phyloP scores from a whole-genome alignment of 2,113 vertebrate species.

The Tetrao urogallus region DNA sequence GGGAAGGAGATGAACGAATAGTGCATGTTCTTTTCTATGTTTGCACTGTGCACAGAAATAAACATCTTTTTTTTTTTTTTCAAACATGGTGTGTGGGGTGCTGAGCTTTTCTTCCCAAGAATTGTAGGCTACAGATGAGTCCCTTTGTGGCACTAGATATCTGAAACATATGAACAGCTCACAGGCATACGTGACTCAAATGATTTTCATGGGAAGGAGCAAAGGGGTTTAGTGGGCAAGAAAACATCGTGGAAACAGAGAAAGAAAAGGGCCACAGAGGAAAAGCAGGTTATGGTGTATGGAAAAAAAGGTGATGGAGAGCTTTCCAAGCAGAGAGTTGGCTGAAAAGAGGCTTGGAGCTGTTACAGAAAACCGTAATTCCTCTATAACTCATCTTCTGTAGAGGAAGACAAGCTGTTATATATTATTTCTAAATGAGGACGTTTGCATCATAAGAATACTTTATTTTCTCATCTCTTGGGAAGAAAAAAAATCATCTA shows the following conservation, averaged over 20 bases:
- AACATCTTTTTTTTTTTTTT: not conserved
- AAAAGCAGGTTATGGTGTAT: not conserved
- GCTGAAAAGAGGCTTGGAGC: slow-evolving; percentile 35
- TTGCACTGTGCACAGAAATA: not conserved
- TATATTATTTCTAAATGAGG: slow-evolving; percentile 32
- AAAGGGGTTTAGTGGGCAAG: not conserved
- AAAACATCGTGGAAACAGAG: slow-evolving; percentile 1
- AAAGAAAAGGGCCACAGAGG: not conserved
- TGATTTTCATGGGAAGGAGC: not conserved
- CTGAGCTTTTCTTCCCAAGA: not conserved
- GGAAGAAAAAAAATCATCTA: not conserved
- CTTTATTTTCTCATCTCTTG: not conserved
- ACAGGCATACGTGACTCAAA: not conserved
- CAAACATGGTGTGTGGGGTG: not conserved
- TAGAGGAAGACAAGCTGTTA: slow-evolving; percentile 12
- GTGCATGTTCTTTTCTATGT: not conserved
- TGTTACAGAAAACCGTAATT: slow-evolving; percentile 33
- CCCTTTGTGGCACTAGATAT: not conserved
- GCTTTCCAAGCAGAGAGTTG: slow-evolving; percentile 32
- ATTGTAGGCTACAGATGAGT: not conserved
- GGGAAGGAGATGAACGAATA: not conserved
- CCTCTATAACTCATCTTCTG: slow-evolving; percentile 23
- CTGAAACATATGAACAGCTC: not conserved
- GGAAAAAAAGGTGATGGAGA: not conserved
- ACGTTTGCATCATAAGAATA: slow-evolving; percentile 5